Conservation (phyloP, 35 echinoderm and acorn worm genomes). For the Patiria miniata region DNA sequence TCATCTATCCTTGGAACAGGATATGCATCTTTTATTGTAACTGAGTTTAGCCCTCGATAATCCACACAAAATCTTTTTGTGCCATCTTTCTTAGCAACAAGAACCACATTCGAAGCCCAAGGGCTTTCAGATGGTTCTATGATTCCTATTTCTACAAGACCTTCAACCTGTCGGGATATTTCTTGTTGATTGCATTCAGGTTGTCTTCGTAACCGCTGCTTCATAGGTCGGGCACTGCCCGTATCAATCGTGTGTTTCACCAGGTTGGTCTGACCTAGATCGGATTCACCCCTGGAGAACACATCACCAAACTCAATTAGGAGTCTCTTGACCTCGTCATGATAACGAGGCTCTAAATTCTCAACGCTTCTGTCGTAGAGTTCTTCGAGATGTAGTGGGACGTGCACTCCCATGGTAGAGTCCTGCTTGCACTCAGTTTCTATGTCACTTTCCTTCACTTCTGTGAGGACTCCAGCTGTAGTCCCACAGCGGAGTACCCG, state of each 20-base stretch:
- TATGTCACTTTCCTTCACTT: too few species aligned
- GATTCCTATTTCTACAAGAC: constrained; percentile 30
- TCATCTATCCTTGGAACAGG: constrained; percentile 65
- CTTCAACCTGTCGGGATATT: constrained; percentile 11
- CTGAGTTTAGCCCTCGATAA: constrained; percentile 35
- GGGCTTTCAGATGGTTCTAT: constrained; percentile 34
- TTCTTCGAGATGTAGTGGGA: background rate
- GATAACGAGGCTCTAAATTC: too few species aligned
- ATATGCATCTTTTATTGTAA: constrained; percentile 52
- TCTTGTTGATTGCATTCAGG: constrained; percentile 9
- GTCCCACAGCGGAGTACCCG: constrained; percentile 1
- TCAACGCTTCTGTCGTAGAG: background rate
- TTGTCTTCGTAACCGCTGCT: constrained; percentile 10
- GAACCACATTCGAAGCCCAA: constrained; percentile 43
- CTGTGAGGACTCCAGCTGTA: background rate
- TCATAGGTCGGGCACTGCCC: background rate
- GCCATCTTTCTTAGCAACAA: constrained; percentile 70
- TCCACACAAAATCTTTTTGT: constrained; percentile 53
- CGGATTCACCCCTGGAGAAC: constrained; percentile 15
- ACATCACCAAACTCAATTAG: background rate
- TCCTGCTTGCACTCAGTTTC: background rate
- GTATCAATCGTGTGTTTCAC: constrained; percentile 46
- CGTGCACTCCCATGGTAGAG: background rate
- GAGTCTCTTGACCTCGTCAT: background rate
- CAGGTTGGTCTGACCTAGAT: constrained; percentile 16